Base-by-base conservation (phyloP, 1,140 invertebrate species). In the Coelopa frigida region DNA sequence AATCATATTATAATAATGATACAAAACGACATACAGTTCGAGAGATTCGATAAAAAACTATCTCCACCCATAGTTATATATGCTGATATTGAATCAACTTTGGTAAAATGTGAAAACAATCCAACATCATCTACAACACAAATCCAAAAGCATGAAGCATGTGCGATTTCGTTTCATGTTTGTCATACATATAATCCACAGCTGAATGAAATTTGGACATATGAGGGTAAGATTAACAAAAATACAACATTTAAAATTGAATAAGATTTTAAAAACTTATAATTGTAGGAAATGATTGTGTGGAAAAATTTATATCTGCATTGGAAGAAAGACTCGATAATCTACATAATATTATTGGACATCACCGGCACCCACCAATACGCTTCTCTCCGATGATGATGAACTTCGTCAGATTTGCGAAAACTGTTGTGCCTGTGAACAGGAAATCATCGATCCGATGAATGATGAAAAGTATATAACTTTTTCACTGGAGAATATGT, bases 391-490 rank as follows among this genome's bases (percentile, higher is more conserved):
- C 40, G 31, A 39, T 21, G 14, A 27, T 12, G 26, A 45, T 20
- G 39, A 27, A 24, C 32, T 43, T 15, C 65, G 62, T 51, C 55
- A 67, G 41, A 68, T 68, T 39, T 68, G 62, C 47, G 48, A 54
- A 45, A 33, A 52, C 46, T 40, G 48, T 38, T 51, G n/a, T n/a
- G n/a, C n/a, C n/a, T n/a, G n/a, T n/a, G n/a, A n/a, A n/a, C 51
- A 21, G 24, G 27, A 35, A 33, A 54, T 41, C 38, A 46, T 42
- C 56, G 53, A 50, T 52, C 61, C 14, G 27, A 27, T 21, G 60
- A 71, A 48, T 64, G 70, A 55, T 50, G 50, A 53, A 64, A 70
- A n/a, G n/a, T n/a, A n/a, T n/a, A n/a, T n/a, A n/a, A n/a, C n/a
- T n/a, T n/a, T 52, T 51, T 64, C 5, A 70, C 53, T 21, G 63